A percentile compares a stretch with the other conserved stretches of the same genome.
These are phyloP conservation scores for Phoeniculus purpureus DNA, from an alignment of 2,797 vertebrate species.

Conservation along the genomic window DNA sequence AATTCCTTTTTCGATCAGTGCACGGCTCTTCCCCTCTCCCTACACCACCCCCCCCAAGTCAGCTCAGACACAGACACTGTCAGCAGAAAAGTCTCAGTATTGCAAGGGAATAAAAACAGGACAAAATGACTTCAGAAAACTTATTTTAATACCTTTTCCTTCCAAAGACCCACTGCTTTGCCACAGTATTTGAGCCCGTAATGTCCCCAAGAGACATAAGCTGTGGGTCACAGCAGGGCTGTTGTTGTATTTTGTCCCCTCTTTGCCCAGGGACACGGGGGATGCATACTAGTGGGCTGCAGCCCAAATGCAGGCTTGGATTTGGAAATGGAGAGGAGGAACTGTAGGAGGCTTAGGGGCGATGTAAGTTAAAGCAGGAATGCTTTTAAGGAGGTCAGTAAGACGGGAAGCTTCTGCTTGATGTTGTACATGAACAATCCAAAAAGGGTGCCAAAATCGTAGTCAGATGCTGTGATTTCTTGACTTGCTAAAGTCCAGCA, in stretches of 20 bases:
- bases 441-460: not conserved
- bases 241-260: not conserved
- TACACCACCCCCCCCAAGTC: not conserved
- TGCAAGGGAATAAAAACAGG: not conserved
- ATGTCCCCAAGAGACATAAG: not conserved
- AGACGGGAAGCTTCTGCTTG: not conserved
- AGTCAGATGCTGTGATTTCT: not conserved
- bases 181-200: not conserved
- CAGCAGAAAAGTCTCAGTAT: not conserved
- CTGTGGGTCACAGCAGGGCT: not conserved
- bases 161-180: not conserved
- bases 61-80: not conserved
- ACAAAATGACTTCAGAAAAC: not conserved
- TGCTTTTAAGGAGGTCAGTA: too few species aligned
- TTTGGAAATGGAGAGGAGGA: not conserved
- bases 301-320: not conserved
- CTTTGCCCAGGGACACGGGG: fast-evolving
- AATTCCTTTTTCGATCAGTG: slow-evolving; percentile 31
- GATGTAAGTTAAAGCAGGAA: not conserved
- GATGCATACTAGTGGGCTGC: not conserved
- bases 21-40: slow-evolving; percentile 39
- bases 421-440: not conserved
- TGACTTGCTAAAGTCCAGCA: not conserved
- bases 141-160: not conserved
- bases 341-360: not conserved